phyloP scores from a whole-genome alignment of 2,113 vertebrate species.

The Platycercus adscitus region DNA sequence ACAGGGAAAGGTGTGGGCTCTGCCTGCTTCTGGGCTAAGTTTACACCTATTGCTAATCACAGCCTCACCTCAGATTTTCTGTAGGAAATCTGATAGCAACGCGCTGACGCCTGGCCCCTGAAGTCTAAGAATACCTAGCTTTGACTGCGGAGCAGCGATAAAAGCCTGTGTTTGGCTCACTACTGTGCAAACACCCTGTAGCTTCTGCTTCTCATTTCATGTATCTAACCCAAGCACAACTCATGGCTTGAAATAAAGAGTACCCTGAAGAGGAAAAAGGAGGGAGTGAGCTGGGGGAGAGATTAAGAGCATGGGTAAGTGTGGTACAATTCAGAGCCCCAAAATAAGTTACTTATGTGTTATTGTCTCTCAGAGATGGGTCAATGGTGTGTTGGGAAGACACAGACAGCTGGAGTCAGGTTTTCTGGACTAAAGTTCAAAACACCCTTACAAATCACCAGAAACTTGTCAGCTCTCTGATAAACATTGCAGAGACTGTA shows the following conservation, averaged over 20 bases:
- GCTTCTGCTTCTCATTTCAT: neutral
- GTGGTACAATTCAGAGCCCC: neutral
- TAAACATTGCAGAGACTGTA: neutral
- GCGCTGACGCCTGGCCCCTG: accelerated
- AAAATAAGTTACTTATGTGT: neutral
- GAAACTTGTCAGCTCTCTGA: neutral
- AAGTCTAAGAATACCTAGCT: neutral
- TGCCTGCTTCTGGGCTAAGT: neutral
- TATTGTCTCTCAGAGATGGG: neutral
- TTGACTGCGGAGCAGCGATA: neutral
- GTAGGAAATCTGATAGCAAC: neutral
- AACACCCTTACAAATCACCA: neutral
- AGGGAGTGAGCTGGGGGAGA: neutral
- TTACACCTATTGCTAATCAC: neutral
- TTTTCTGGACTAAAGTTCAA: neutral
- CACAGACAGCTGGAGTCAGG: neutral
- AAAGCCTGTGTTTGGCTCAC: neutral
- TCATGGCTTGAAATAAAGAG: neutral
- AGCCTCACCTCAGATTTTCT: neutral
- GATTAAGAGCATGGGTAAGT: accelerated
- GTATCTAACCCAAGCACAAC: neutral
- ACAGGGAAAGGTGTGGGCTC: neutral
- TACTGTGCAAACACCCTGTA: neutral
- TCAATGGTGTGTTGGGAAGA: neutral
- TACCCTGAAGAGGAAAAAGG: neutral